phyloP scores from a whole-genome alignment of 1,140 invertebrate species.

The Acromyrmex charruanus region DNA sequence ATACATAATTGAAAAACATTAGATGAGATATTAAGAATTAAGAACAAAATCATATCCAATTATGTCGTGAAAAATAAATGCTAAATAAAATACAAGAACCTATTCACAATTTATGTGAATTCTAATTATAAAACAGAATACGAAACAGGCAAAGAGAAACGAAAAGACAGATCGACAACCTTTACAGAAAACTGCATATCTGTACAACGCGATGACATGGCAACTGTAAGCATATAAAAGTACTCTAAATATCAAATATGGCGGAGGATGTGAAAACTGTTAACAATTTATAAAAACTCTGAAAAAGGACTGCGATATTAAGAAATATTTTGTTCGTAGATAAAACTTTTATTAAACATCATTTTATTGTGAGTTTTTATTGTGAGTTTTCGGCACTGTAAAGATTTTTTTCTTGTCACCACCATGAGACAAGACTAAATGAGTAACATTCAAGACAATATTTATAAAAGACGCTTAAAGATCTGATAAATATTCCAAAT shows the following conservation, averaged over 20 bases:
- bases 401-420: not conserved
- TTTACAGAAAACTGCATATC: slow-evolving; percentile 17
- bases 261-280: not conserved
- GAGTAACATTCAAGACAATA: slow-evolving; percentile 5
- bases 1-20: not conserved
- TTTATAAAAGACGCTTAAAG: not conserved
- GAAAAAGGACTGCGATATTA: not conserved
- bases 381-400: slow-evolving; percentile 8
- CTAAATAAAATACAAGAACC: not conserved
- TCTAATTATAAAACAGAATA: slow-evolving; percentile 2
- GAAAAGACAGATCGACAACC: not conserved
- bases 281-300: not conserved
- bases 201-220: not conserved
- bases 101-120: not conserved
- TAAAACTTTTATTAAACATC: not conserved
- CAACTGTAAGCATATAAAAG: not conserved
- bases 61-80: not conserved
- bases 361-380: slow-evolving; percentile 5
- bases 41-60: not conserved
- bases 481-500: not conserved
- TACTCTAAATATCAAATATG: slow-evolving; percentile 10
- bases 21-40: not conserved
- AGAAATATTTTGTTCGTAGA: not conserved
- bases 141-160: not conserved
- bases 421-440: not conserved